These are phyloP conservation scores for Ceratitis capitata DNA, from an alignment of 1,140 invertebrate species.

Conservation along the genomic window DNA sequence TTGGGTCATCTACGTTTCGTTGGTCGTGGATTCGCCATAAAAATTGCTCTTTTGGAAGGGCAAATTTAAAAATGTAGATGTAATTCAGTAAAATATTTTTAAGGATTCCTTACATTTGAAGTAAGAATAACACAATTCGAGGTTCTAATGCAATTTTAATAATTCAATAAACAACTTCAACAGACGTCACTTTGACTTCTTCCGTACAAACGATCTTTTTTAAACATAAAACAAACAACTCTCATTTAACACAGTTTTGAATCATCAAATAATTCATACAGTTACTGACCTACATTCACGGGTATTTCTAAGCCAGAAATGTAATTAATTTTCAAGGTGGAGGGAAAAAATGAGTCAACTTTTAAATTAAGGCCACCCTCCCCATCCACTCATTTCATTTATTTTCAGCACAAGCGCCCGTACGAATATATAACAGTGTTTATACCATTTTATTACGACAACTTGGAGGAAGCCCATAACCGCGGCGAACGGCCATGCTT, in stretches of 20 bases:
- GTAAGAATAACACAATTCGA: no score
- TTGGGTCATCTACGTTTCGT: no score
- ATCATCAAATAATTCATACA: no score
- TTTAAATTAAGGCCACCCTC: neutral
- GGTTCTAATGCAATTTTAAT: no score
- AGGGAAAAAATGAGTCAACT: neutral
- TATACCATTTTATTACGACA: neutral
- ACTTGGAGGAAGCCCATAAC: neutral
- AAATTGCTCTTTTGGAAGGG: no score
- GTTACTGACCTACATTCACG: neutral
- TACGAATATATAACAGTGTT: neutral
- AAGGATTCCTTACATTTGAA: no score
- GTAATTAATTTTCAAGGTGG: neutral
- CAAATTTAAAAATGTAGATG: no score
- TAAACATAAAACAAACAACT: neutral
- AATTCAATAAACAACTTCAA: no score
- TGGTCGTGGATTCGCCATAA: no score
- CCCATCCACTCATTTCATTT: neutral
- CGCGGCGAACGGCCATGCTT: neutral
- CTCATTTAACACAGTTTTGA: neutral
- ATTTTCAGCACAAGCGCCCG: neutral
- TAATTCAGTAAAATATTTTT: no score
- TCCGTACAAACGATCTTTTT: no score
- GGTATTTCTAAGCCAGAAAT: neutral
- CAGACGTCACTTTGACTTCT: no score